Evolutionary conservation across 2,113 vertebrate genomes (phyloP), one percentile per base, ranked within the genome.

Genomic region (Antigone vipio): DNA sequence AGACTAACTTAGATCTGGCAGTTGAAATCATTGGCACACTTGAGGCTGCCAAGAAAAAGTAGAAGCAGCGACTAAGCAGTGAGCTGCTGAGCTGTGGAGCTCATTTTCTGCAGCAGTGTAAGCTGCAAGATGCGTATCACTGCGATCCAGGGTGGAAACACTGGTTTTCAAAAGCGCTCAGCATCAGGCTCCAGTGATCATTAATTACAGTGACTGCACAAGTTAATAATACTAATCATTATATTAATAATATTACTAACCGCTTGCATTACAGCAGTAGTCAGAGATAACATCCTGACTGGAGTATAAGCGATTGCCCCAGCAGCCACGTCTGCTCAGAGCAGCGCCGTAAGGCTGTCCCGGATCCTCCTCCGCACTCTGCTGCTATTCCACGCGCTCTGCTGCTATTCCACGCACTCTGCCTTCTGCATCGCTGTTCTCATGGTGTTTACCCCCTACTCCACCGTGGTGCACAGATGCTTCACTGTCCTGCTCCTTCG

Each of bases 371-470:
- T 50, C 79, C 49, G 44, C 29, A 3, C 58, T n/a, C 42, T 38
- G 13, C 53, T 64, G 58, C 50, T 45, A 1, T 17, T 68, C 24
- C 38, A 27, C 78, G 84, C 21, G 0, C 50, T 53, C 72, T 52
- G 53, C 30, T 64, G 58, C 50, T 45, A 1, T 17, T 68, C 24
- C 38, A 27, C 78, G 84, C 21, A 0, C 50, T 53, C 72, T 52
- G 53, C 30, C 42, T 67, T 76, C 40, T 49, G 44, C 17, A 5
- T 26, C 59, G 12, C 16, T 79, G 15, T 30, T 87, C 30, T 15
- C 0, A 0, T 40, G 77, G 38, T 12, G 9, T 75, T 94, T 30
- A 13, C 6, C 8, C 50, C 44, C 18, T 20, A 0, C 34, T 58
- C 34, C 27, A 14, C 19, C 27, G 9, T 5, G 23, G n/a, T 13